These are phyloP conservation scores for Mimas tiliae DNA, from an alignment of 2,888 invertebrate genomes.

Conservation along the genomic window DNA sequence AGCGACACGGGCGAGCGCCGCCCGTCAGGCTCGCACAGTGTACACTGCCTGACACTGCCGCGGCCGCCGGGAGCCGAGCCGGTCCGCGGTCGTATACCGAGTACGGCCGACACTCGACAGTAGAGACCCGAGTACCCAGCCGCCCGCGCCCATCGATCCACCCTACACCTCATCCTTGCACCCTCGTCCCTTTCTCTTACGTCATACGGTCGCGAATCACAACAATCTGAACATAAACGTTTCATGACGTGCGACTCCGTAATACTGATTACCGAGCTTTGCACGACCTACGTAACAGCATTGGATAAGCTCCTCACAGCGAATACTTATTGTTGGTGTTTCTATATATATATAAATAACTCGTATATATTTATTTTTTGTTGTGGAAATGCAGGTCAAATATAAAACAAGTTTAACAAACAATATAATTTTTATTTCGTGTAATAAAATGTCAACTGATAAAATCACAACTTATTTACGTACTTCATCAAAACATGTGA, in stretches of 20 bases:
- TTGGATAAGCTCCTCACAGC: not conserved
- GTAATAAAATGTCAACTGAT: slow-evolving; percentile 52
- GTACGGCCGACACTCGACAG: slow-evolving; percentile 50
- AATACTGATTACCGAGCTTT: slow-evolving; percentile 52
- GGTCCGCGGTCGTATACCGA: no score
- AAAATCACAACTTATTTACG: slow-evolving; percentile 67
- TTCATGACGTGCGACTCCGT: slow-evolving; percentile 48
- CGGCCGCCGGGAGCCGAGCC: slow-evolving; percentile 59
- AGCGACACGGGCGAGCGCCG: slow-evolving; percentile 58
- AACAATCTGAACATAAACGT: slow-evolving; percentile 14
- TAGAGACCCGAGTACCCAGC: slow-evolving; percentile 47
- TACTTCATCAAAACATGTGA: slow-evolving; percentile 50
- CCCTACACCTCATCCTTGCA: slow-evolving; percentile 45
- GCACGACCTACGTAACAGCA: not conserved
- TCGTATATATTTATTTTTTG: no score
- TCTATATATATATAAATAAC: no score
- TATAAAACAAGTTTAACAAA: slow-evolving; percentile 59
- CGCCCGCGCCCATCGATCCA: slow-evolving; percentile 73
- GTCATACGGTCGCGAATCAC: slow-evolving; percentile 10
- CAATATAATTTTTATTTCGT: slow-evolving; percentile 49
- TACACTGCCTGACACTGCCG: slow-evolving; percentile 40
- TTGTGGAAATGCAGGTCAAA: not conserved
- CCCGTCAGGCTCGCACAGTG: slow-evolving; percentile 62
- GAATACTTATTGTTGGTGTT: no score
- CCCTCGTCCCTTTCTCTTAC: slow-evolving; percentile 22